Percentiles rank a stretch among this genome's conserved stretches.
phyloP scores from a whole-genome alignment of 2,113 vertebrate species.

The Atherinomorus stipes region DNA sequence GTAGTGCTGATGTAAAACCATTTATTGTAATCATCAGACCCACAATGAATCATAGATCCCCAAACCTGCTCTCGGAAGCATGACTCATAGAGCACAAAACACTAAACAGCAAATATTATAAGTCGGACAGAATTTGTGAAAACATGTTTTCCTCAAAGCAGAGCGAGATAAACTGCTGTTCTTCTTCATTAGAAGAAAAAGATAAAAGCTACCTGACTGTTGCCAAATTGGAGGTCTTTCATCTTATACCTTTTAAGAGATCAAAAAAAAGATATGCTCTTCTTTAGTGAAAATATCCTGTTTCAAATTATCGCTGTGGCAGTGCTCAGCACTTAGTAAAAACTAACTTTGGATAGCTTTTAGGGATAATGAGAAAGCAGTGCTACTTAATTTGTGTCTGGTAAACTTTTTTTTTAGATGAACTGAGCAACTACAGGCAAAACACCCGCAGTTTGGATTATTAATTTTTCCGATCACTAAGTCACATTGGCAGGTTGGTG shows the following conservation, averaged over 20 bases:
- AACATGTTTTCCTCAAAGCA: slow-evolving; percentile 40
- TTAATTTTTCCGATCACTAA: not conserved
- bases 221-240: slow-evolving; percentile 72
- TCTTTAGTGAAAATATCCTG: slow-evolving; percentile 48
- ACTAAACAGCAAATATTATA: slow-evolving; percentile 15
- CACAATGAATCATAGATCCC: slow-evolving; percentile 32
- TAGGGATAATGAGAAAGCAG: slow-evolving; percentile 29
- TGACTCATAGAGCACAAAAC: slow-evolving; percentile 29
- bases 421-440: not conserved
- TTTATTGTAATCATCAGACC: slow-evolving; percentile 18
- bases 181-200: slow-evolving; percentile 46
- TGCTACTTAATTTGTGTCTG: slow-evolving; percentile 16
- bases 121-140: slow-evolving; percentile 27
- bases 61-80: slow-evolving; percentile 33
- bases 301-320: slow-evolving; percentile 35
- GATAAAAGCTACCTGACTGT: slow-evolving; percentile 38
- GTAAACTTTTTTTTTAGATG: not conserved
- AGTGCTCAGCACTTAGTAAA: slow-evolving; percentile 16
- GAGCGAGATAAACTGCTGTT: slow-evolving; percentile 58
- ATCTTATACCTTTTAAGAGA: slow-evolving; percentile 59
- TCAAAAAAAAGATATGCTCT: slow-evolving; percentile 55
- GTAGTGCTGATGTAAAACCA: not conserved
- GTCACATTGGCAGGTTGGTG: too few relatives aligned
- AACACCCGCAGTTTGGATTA: not conserved
- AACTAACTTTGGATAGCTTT: slow-evolving; percentile 11